These are phyloP conservation scores for Platyrinchus mystaceus DNA, from an alignment of 2,797 vertebrate species.

Conservation along the genomic window DNA sequence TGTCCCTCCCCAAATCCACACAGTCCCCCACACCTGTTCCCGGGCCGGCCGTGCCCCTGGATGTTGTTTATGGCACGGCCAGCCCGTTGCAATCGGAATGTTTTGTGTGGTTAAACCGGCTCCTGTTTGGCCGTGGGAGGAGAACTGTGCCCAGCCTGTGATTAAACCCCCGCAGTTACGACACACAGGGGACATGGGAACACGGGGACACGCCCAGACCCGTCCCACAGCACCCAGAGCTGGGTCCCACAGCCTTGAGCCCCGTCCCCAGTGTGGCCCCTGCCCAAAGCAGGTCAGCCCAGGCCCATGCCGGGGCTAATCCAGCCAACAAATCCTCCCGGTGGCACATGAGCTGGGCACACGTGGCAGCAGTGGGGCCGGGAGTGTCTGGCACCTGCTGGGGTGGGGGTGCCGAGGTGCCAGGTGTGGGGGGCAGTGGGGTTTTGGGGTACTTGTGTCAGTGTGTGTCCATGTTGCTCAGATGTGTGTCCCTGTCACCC, in stretches of 20 bases:
- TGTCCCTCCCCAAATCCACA: rapidly evolving
- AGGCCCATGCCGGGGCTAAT: not conserved
- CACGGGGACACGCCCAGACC: not conserved
- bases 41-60: rapidly evolving
- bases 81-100: not conserved
- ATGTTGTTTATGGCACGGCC: not conserved
- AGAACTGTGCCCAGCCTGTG: not conserved
- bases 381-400: not conserved
- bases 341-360: not conserved
- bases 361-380: not conserved
- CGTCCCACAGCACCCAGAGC: not conserved
- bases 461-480: not conserved
- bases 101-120: not conserved
- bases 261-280: rapidly evolving
- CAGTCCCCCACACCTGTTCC: rapidly evolving
- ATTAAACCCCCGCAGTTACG: not conserved
- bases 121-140: rapidly evolving
- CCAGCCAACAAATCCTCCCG: not conserved
- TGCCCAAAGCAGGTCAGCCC: not conserved
- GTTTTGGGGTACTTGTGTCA: not conserved
- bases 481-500: not conserved
- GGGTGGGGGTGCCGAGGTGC: no score
- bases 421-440: rapidly evolving
- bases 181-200: rapidly evolving
- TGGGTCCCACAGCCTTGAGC: rapidly evolving